Conservation (phyloP, 2,797 vertebrate genomes). For the Pygocentrus nattereri region DNA sequence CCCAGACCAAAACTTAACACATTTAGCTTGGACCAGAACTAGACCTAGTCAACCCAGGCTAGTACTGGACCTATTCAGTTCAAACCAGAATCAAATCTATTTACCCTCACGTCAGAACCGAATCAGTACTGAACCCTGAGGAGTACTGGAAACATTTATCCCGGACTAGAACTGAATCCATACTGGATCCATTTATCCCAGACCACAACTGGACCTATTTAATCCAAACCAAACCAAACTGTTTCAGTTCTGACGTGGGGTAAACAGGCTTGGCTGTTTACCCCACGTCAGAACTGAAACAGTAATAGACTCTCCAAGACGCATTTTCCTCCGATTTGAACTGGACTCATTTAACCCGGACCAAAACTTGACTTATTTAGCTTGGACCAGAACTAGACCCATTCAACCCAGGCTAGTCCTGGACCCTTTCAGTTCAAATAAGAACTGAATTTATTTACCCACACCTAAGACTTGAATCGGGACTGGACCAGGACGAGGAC, state of each 20-base stretch:
- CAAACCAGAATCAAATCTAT: not conserved
- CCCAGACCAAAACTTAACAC: too few relatives aligned
- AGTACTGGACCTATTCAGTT: not conserved
- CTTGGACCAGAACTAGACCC: not conserved
- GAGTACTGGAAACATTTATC: not conserved
- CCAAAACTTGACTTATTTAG: not conserved
- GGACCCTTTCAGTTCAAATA: constrained; percentile 60
- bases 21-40: too few relatives aligned
- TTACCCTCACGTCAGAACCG: not conserved
- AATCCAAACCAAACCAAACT: not conserved
- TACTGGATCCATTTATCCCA: too few relatives aligned
- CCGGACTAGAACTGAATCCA: constrained; percentile 53
- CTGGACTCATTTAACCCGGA: not conserved
- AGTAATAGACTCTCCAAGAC: not conserved
- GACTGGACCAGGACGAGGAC: not conserved
- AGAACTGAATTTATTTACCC: constrained; percentile 25
- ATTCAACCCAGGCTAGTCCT: constrained; percentile 55
- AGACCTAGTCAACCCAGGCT: too few relatives aligned
- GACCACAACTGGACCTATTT: too few relatives aligned
- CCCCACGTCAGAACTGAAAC: not conserved
- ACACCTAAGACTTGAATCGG: too few relatives aligned
- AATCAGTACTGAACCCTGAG: not conserved
- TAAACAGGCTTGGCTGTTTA: too few relatives aligned
- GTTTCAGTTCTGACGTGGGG: too few relatives aligned
- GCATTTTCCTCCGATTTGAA: too few relatives aligned